Evolutionary conservation across 2,888 invertebrate species (phyloP).

Genomic region (Hypselothyrea guttata): DNA sequence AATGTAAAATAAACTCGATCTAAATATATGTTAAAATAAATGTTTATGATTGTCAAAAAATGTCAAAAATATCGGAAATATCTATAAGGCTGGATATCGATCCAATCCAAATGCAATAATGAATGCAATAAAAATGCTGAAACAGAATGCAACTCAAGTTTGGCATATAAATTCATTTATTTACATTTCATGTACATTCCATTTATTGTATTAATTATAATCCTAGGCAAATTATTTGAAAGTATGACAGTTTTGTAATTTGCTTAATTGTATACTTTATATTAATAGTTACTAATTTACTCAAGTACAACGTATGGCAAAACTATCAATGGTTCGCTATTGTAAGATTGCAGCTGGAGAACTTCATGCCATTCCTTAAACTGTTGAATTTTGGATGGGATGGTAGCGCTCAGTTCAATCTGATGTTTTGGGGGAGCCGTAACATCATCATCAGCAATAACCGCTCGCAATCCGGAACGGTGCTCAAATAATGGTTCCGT

Average conservation of each 20-base stretch:
- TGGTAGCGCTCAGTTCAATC: no score
- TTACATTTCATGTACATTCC: slow-evolving; percentile 52
- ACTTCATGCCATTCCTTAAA: slow-evolving; percentile 97
- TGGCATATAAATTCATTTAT: slow-evolving; percentile 32
- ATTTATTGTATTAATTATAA: no score
- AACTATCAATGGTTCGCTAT: slow-evolving; percentile 92
- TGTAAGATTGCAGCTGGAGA: slow-evolving; percentile 87
- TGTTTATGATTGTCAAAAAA: no score
- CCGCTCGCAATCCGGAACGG: slow-evolving; percentile 69
- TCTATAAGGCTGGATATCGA: no score
- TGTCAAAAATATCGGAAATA: no score
- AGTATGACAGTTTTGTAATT: background rate
- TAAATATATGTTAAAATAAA: no score
- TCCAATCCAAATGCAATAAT: no score
- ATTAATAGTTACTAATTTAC: slow-evolving; percentile 82
- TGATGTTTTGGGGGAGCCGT: no score
- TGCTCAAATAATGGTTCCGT: slow-evolving; percentile 57
- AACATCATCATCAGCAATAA: slow-evolving; percentile 53
- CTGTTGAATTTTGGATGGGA: slow-evolving; percentile 61
- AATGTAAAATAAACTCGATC: no score
- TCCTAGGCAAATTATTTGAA: no score
- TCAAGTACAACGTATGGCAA: slow-evolving; percentile 98
- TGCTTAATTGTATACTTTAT: background rate
- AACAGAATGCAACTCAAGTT: slow-evolving; percentile 3
- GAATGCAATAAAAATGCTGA: no score